Base-by-base conservation (phyloP, 1,140 invertebrate species). In the Hypothenemus hampei region DNA sequence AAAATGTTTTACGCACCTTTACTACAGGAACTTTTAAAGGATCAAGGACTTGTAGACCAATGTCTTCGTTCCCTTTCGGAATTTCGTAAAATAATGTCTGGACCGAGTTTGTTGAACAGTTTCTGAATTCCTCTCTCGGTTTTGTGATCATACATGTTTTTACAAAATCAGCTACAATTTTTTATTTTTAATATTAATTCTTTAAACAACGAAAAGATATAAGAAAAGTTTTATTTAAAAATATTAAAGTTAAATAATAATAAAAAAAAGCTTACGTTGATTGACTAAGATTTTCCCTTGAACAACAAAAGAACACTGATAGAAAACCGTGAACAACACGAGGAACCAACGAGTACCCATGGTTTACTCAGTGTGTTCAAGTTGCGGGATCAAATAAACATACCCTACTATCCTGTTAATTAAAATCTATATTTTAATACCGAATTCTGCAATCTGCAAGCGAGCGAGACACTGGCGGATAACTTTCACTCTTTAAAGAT, bases 1-100 rank as follows among this genome's bases (percentile, higher is more conserved):
- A n/a, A n/a, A n/a, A n/a, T n/a, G n/a, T n/a, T n/a, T n/a, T n/a
- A n/a, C 59, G 63, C 58, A 71, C 68, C 29, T 66, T 76, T 49
- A 84, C 80, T 69, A 79, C 75, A 10, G 77, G 77, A 33, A 84
- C 75, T 53, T 79, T 75, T 44, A 84, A 68, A n/a, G 82, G 82
- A 69, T 84, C 82, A 57, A 83, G 69, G 54, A 79, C 75, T 19
- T 75, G 71, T 43, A 84, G 72, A 57, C 66, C 75, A 47, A 81
- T 80, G 58, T 77, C 75, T 45, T 75, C 74, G 35, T 78, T 65
- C 47, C 79, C 78, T 74, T 66, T 74, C 24, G 78, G 79, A 19
- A 84, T 66, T 58, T 78, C 75, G 60, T 78, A 72, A 61, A 84
- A 84, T 22, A 84, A 61, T 48, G 74, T 68, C 70, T 83, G 82